Percentiles rank a stretch among this genome's conserved stretches.
phyloP scores from a whole-genome alignment of 2,113 vertebrate genomes.

The Pseudolaguvia tuberculata region DNA sequence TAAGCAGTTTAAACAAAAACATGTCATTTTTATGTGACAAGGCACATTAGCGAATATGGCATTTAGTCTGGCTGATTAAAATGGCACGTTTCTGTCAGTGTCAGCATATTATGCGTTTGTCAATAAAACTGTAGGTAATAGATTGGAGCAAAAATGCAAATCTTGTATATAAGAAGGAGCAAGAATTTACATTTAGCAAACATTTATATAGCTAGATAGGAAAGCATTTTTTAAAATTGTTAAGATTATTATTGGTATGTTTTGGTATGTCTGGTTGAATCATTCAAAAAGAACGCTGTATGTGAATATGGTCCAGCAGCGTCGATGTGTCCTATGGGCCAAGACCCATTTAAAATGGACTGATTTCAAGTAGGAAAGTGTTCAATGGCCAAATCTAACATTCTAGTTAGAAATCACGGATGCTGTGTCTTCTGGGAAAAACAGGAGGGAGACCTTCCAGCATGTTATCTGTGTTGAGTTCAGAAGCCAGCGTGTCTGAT shows the following conservation, averaged over 20 bases:
- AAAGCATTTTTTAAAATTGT: neutral
- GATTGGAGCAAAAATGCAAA: conserved; percentile 33
- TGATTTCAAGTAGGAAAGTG: no score
- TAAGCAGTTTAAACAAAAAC: conserved; percentile 41
- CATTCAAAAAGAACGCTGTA: neutral
- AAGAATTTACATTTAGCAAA: conserved; percentile 14
- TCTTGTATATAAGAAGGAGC: conserved; percentile 28
- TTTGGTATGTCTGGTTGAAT: neutral
- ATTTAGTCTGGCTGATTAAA: conserved; percentile 45
- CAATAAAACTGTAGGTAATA: conserved; percentile 45
- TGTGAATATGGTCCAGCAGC: no score
- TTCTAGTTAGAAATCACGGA: no score
- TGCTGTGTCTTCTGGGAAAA: no score
- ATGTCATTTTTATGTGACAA: conserved; percentile 43
- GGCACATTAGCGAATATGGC: conserved; percentile 37
- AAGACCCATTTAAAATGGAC: neutral
- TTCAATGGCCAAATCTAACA: no score
- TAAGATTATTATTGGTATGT: conserved; percentile 13
- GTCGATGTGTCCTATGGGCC: no score
- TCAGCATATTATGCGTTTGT: conserved; percentile 44
- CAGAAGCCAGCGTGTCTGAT: no score
- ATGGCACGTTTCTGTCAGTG: conserved; percentile 38
- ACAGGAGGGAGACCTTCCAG: no score
- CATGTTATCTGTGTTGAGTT: no score
- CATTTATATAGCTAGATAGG: neutral